phyloP scores from a whole-genome alignment of 2,888 invertebrate genomes.

The Busseola fusca region DNA sequence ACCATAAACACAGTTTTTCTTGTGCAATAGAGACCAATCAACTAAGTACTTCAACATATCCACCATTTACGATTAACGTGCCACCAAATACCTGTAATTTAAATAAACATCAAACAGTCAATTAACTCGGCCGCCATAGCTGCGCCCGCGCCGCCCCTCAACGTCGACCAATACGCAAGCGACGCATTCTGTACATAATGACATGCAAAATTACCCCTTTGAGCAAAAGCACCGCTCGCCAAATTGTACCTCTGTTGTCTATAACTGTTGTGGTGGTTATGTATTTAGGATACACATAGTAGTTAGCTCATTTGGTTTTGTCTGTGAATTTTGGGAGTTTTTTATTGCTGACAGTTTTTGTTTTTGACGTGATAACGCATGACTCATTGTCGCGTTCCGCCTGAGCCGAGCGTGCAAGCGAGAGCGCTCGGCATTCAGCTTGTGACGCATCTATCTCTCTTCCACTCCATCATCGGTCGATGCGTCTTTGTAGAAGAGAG shows the following conservation, averaged over 20 bases:
- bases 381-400: no score
- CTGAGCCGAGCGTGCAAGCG: no score
- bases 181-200: conserved; percentile 64
- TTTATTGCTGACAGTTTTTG: background rate
- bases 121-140: conserved; percentile 60
- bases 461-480: no score
- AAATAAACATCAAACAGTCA: conserved; percentile 56
- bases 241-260: conserved; percentile 63
- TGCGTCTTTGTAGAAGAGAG: no score
- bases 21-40: conserved; percentile 8
- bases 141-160: conserved; percentile 67
- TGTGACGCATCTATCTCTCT: no score
- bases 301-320: background rate
- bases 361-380: no score
- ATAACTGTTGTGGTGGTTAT: conserved; percentile 30
- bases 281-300: conserved; percentile 35
- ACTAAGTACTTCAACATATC: background rate
- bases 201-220: conserved; percentile 73
- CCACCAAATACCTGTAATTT: conserved; percentile 47
- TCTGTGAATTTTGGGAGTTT: background rate
- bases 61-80: conserved; percentile 2
- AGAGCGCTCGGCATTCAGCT: no score
- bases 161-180: conserved; percentile 70
- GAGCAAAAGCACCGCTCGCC: conserved; percentile 52
- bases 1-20: conserved; percentile 6